Evolutionary conservation across 2,888 invertebrate species (phyloP), one percentile per base, ranked within the genome.

Genomic region (Pollenia amentaria): DNA sequence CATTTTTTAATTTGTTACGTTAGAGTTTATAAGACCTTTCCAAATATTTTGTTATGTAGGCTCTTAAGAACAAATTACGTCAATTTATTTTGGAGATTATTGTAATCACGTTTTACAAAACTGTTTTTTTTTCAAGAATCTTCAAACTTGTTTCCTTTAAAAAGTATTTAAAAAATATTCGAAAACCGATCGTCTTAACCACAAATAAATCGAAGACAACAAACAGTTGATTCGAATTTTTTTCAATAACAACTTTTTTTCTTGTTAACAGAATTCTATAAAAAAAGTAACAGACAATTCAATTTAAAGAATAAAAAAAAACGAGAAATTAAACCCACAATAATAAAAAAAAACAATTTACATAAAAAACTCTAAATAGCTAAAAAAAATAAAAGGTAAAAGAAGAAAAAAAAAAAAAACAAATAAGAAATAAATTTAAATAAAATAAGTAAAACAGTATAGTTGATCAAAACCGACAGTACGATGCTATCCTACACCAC

Each of bases 311-410:
- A 42, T 1, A 55, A 64, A 60, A 40, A 46, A 48, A 62, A 53
- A 70, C 57, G 42, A 70, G 69, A 72, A 72, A 72, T 44, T 21
- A 44, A 64, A 70, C 29, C 55, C 55, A 65, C 53, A 38, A 46
- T 38, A 78, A 64, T 72, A 44, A 64, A 80, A 44, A 64, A 80
- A 16, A 18, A 14, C 3, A 53, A 73, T 72, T 70, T 64, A 72
- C 64, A 72, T 72, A 44, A 67, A 48, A 55, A 46, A 16, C 38
- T 77, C 46, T 77, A 53, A 72, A 72, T 72, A 64, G 29, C 18
- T 29, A 64, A 64, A 72, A 64, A 44, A 72, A 51, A 48, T 12
- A 44, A 29, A 62, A 70, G 40, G 8, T 42, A 6, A 64, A 53
- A 16, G 9, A 57, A 46, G 16, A 38, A 16, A 62, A 46, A 67